Percentiles rank a stretch among this genome's conserved stretches.
These are phyloP conservation scores for Micropterix aruncella DNA, from an alignment of 2,888 invertebrate genomes.

Conservation along the genomic window DNA sequence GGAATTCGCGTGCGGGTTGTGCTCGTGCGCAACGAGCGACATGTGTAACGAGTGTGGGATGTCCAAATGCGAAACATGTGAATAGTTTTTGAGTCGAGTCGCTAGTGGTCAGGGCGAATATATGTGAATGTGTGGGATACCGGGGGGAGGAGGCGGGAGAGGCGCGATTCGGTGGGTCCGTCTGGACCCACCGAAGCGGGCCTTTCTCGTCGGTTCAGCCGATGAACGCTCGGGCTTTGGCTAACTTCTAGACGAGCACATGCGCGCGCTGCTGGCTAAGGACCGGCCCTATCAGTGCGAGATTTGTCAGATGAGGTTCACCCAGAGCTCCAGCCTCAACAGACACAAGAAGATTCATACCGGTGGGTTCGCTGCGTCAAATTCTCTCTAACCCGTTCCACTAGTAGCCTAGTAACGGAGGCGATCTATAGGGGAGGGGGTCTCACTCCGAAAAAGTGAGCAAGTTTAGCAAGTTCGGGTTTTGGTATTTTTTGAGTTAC, in stretches of 20 bases:
- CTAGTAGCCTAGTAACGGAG: no score
- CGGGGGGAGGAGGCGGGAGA: constrained; percentile 33
- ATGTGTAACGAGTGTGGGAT: constrained; percentile 15
- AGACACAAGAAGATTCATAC: constrained; percentile 58
- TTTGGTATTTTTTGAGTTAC: no score
- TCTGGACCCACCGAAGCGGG: constrained; percentile 1
- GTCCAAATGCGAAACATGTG: constrained; percentile 27
- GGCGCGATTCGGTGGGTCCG: constrained; percentile 3
- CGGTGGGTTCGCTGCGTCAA: constrained; percentile 27
- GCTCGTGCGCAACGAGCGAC: not conserved
- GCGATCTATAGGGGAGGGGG: no score
- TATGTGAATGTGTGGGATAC: constrained; percentile 24
- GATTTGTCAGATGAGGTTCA: constrained; percentile 54
- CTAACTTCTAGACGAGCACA: constrained; percentile 33
- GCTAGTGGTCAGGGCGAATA: constrained; percentile 18
- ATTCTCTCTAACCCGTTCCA: no score
- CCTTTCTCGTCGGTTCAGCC: constrained; percentile 22
- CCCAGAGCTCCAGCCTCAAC: constrained; percentile 58
- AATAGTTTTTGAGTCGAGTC: constrained; percentile 41
- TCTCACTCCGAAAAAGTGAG: no score
- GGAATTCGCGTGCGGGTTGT: no score
- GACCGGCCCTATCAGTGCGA: constrained; percentile 51
- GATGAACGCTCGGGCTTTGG: constrained; percentile 9
- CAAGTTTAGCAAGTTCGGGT: no score
- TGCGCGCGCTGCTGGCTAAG: constrained; percentile 39